Conservation (phyloP, 2,797 vertebrate species). For the Pitangus sulphuratus region DNA sequence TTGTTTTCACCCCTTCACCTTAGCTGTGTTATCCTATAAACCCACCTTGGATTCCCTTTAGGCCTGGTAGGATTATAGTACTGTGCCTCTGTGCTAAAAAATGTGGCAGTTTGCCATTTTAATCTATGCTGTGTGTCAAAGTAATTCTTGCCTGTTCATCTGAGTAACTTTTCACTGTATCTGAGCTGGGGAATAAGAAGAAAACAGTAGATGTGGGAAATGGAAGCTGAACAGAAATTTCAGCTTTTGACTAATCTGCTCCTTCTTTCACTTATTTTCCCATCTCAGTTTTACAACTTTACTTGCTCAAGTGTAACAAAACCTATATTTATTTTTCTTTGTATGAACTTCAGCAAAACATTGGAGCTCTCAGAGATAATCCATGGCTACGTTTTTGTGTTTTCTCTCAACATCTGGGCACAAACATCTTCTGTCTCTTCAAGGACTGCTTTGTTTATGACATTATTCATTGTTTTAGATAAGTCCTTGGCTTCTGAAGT, state of each 20-base stretch:
- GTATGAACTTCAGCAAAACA: neutral
- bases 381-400: neutral
- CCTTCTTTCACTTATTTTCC: neutral
- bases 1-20: neutral
- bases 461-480: constrained; percentile 19
- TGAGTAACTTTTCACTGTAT: neutral
- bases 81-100: neutral
- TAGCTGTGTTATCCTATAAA: neutral
- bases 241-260: neutral
- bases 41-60: neutral
- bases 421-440: neutral
- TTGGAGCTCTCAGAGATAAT: neutral
- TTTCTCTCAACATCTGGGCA: neutral
- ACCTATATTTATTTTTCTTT: neutral
- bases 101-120: constrained; percentile 38
- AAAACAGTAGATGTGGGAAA: neutral
- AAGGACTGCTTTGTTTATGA: constrained; percentile 42
- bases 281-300: neutral
- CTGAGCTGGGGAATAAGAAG: neutral
- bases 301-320: neutral
- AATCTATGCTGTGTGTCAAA: neutral
- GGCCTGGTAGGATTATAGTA: neutral
- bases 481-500: constrained; percentile 16
- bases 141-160: neutral
- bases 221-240: neutral